Evolutionary conservation across 1,140 invertebrate species (phyloP), one percentile per base, ranked within the genome.

Genomic region (Ips typographus): DNA sequence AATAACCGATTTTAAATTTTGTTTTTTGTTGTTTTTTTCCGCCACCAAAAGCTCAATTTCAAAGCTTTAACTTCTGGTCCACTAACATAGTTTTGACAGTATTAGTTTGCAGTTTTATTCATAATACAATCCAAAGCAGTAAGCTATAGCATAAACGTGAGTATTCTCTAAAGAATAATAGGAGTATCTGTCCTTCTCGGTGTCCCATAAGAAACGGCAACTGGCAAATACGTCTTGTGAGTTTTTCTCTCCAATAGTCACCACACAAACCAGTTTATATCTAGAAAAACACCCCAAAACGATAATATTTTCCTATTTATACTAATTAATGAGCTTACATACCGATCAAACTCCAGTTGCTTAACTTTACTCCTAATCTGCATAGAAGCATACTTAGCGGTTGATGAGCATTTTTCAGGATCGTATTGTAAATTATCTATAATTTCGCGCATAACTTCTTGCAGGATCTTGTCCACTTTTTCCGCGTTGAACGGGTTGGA

Each of bases 161-260:
- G 79, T 78, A 73, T 83, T 86, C 75, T 89, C 86, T 72, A 83
- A 83, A 37, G 81, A 77, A 72, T 83, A 79, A 3, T 77, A 75
- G 2, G 82, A 85, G 72, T 84, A 87, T 37, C 76, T 79, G 71
- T 89, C 87, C 60, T 83, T 81, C 62, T 85, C 80, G 47, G 79
- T 63, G 73, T 89, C 86, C 85, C 86, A 88, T 7, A 88, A 76
- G 72, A 86, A 85, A 7, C 85, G 82, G 57, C 85, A 81, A 36
- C 77, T 78, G 4, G 83, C 77, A 41, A 82, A 76, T 2, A 87
- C 76, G 40, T 83, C 82, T 75, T 87, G 85, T 39, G 83, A 83
- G 57, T 82, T 79, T 63, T 86, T 84, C 73, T 89, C 84, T 3
- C 86, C 84, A 41, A 88, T 87, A 1, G 79, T 83, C 2, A 87